Evolutionary conservation across 2,797 vertebrate genomes (phyloP).

Genomic region (Fringilla coelebs): DNA sequence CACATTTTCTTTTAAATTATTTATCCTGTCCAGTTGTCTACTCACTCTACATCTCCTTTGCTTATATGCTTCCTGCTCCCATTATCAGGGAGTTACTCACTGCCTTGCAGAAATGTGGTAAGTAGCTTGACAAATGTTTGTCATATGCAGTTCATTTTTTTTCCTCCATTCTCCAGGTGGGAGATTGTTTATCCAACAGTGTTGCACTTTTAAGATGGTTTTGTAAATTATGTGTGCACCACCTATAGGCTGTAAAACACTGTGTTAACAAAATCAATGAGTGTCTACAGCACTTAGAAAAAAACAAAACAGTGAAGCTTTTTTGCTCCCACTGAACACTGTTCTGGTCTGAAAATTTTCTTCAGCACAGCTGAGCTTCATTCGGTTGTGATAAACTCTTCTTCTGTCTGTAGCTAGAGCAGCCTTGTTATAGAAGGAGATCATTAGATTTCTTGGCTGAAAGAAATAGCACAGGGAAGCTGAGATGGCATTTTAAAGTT

Average conservation of each 20-base stretch:
- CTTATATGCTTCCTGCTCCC: background rate
- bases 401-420: background rate
- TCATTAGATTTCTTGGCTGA: slow-evolving; percentile 4
- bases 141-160: background rate
- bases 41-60: background rate
- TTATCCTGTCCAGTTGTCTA: background rate
- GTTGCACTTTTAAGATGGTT: background rate
- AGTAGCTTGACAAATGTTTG: background rate
- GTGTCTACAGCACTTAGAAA: background rate
- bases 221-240: background rate
- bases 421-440: background rate
- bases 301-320: background rate
- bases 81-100: background rate
- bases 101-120: background rate
- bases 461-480: background rate
- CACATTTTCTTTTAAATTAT: background rate
- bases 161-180: background rate
- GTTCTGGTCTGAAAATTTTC: background rate
- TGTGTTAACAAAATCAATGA: background rate
- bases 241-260: background rate
- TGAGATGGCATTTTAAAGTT: slow-evolving; percentile 20
- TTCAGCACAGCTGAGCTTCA: background rate
- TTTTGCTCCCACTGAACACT: background rate
- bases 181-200: background rate
- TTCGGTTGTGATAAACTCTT: background rate